Conservation (phyloP, 2,888 invertebrate genomes). For the Melolontha melolontha region DNA sequence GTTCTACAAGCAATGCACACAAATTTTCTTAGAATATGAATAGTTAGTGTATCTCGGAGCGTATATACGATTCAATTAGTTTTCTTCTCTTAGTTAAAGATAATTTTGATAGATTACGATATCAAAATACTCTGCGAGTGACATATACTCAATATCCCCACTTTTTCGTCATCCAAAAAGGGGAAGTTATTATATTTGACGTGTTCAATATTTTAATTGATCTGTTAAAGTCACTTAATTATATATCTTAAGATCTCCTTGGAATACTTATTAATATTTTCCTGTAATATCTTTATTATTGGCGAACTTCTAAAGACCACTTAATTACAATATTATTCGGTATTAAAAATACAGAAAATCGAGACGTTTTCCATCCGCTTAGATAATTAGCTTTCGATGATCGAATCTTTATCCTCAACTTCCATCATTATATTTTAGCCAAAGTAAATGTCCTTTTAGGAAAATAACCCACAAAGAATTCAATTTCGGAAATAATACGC, state of each 20-base stretch:
- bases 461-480: conserved; percentile 13
- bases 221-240: too few relatives aligned
- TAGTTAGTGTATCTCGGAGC: too few relatives aligned
- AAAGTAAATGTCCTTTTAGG: conserved; percentile 11
- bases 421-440: conserved; percentile 23
- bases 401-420: conserved; percentile 2
- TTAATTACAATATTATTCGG: conserved; percentile 27
- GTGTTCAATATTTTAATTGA: too few relatives aligned
- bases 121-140: too few relatives aligned
- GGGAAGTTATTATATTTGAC: too few relatives aligned
- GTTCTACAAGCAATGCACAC: too few relatives aligned
- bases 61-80: too few relatives aligned
- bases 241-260: neutral
- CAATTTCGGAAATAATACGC: conserved; percentile 11
- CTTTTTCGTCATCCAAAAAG: too few relatives aligned
- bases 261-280: conserved; percentile 22
- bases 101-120: too few relatives aligned
- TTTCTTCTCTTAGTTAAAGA: too few relatives aligned
- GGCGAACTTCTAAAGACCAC: conserved; percentile 19
- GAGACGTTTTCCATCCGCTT: neutral
- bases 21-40: too few relatives aligned
- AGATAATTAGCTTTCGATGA: conserved; percentile 24
- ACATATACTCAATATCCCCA: too few relatives aligned
- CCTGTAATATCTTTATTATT: neutral
- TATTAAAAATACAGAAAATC: conserved; percentile 20